Evolutionary conservation across 2,113 vertebrate species (phyloP).

Genomic region (Serilophus lunatus): DNA sequence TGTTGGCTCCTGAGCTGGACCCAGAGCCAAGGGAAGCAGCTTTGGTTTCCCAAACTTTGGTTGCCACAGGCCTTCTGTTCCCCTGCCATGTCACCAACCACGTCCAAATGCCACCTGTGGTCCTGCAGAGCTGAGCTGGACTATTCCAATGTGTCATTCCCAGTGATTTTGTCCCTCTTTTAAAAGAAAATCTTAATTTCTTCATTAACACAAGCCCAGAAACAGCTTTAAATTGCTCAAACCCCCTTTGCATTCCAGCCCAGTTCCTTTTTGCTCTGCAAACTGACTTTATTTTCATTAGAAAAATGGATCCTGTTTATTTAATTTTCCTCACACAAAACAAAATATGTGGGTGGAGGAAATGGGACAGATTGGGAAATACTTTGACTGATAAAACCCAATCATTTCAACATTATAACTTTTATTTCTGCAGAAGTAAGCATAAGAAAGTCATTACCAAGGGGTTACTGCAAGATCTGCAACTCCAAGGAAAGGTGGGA

Average conservation of each 20-base stretch:
- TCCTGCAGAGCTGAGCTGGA: not conserved
- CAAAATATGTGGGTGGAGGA: conserved; percentile 40
- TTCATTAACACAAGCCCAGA: not conserved
- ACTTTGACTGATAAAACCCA: conserved; percentile 3
- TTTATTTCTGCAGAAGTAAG: conserved; percentile 9
- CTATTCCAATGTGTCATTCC: not conserved
- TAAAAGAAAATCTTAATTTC: not conserved
- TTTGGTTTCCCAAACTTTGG: not conserved
- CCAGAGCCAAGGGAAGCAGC: not conserved
- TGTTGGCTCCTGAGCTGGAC: not conserved
- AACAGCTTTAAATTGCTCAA: not conserved
- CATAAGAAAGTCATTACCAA: conserved; percentile 11
- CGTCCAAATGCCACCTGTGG: not conserved
- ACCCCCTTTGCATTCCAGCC: not conserved
- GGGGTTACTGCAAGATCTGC: not conserved
- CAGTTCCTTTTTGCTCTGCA: not conserved
- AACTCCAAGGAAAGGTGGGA: not conserved
- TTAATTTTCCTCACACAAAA: conserved; percentile 20
- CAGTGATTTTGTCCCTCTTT: not conserved
- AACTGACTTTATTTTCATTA: not conserved
- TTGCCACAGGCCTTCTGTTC: not conserved
- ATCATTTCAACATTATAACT: not conserved
- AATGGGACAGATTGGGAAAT: conserved; percentile 40
- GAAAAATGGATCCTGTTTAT: conserved; percentile 34
- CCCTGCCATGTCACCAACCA: not conserved